Evolutionary conservation across 2,113 vertebrate species (phyloP), one percentile per base, ranked within the genome.

Genomic region (Dolichallabes microphthalmus): DNA sequence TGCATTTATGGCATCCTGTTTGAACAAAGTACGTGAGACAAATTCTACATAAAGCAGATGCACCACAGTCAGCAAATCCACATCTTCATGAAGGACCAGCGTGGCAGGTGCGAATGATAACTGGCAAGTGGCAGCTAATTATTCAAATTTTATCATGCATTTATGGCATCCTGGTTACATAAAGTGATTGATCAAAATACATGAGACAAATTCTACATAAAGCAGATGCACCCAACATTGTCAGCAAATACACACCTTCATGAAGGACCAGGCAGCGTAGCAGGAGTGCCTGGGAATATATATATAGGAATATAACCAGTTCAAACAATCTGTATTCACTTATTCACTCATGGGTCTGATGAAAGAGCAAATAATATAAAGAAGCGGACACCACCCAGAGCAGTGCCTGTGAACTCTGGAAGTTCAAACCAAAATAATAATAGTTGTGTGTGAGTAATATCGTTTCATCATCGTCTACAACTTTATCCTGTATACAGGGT

Each of bases 321-420:
- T 76, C 50, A 75, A 53, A 53, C 25, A 53, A 50, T 74, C 50
- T 27, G 73, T 53, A n/a, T 75, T 75, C 50, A 76, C 30, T 83
- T 55, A 27, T 76, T 76, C 50, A 76, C 11, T 74, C 68, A 50
- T 14, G 20, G 20, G 10, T 63, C 39, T 63, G 11, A 63, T 75
- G 25, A 60, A 61, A 63, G 25, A 14, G 64, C 20, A 82, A 69
- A 74, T 61, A 83, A 45, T 64, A 39, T 57, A 14, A 71, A 20
- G 20, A n/a, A 60, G 27, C 17, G 52, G n/a, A 35, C 27, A 66
- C 27, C 83, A 66, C 60, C n/a, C 39, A 66, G 19, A 35, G 45
- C 7, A 8, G 45, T 45, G 45, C 45, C 45, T 45, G 5, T 45
- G 7, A 45, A 45, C 45, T 45, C 45, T 45, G 45, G 45, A 45